These are phyloP conservation scores for Scaptomyza hsui DNA, from an alignment of 1,140 invertebrate genomes.

Conservation along the genomic window DNA sequence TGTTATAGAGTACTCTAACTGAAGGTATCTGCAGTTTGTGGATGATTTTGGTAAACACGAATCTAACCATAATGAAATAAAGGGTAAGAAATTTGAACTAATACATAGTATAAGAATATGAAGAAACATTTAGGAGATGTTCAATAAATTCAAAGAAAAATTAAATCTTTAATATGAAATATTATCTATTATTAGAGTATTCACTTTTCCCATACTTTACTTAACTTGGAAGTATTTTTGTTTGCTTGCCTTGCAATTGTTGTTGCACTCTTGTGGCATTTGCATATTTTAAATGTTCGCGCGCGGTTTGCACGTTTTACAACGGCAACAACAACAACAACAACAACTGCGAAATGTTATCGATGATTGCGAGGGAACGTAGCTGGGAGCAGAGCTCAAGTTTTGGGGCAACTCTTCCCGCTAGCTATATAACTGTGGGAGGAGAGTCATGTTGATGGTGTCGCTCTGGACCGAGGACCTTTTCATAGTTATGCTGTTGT, in stretches of 20 bases:
- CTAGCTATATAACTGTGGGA: conserved; percentile 23
- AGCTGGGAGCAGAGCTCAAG: conserved; percentile 13
- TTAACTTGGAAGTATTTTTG: conserved; percentile 6
- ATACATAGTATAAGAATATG: too few relatives aligned
- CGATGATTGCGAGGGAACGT: conserved; percentile 51
- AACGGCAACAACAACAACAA: conserved; percentile 48
- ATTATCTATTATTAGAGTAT: conserved; percentile 13
- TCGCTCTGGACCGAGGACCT: conserved; percentile 53
- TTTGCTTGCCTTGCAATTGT: conserved; percentile 15
- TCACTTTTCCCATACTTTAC: background rate
- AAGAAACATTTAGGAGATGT: too few relatives aligned
- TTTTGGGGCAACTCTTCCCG: background rate
- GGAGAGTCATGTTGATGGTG: conserved; percentile 52
- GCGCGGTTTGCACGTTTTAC: conserved; percentile 74
- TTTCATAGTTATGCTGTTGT: conserved; percentile 56
- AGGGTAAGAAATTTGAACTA: too few relatives aligned
- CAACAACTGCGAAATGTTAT: conserved; percentile 63
- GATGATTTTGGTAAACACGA: background rate
- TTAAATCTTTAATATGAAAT: too few relatives aligned
- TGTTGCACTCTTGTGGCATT: conserved; percentile 60
- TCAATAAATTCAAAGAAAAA: too few relatives aligned
- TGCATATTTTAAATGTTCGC: conserved; percentile 77
- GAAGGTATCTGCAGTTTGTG: background rate
- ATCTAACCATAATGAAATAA: too few relatives aligned
- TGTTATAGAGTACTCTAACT: conserved; percentile 20